Base-by-base conservation (phyloP, 2,888 invertebrate genomes). In the Leptopilina syphax region DNA sequence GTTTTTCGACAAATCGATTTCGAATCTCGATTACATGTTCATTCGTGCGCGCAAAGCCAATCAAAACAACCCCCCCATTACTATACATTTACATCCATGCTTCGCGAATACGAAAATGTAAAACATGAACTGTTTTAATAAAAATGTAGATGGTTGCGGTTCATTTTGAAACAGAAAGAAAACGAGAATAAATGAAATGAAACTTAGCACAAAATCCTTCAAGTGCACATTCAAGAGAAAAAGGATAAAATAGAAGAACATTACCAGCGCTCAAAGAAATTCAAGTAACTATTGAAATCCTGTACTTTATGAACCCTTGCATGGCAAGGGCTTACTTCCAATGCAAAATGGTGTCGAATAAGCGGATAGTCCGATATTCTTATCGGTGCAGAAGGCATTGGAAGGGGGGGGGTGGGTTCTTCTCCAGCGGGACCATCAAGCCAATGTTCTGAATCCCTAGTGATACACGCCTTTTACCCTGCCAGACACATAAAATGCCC, bases 381-480 rank as follows among this genome's bases (percentile, higher is more conserved):
- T 84, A 82, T 82, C 81, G 76, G 34, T 65, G 66, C 27, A 73
- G n/a, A 76, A 47, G 50, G 76, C 60, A 70, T 41, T 18, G 44
- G 66, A 12, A 65, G 70, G 13, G 54, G 54, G 47, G 70, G 24
- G 65, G 65, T 34, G 34, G 73, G 44, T 79, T 65, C 73, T 18
- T 79, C 63, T 44, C 50, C 76, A 27, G 24, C 27, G 79, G 81
- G 80, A 80, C 81, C 80, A 84, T 83, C 83, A 82, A 82, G 80
- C 83, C 86, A 86, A 87, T 87, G 85, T 86, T 86, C 86, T 78
- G 84, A 89, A 89, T 89, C 88, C 87, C 86, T 81, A 81, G 86
- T 87, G 88, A 88, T 88, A 86, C 87, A 87, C 87, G 86, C 85
- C 86, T 84, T 86, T 85, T 79, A 81, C 83, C 83, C 85, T 87